phyloP scores from a whole-genome alignment of 2,113 vertebrate species.

The Mobula birostris region DNA sequence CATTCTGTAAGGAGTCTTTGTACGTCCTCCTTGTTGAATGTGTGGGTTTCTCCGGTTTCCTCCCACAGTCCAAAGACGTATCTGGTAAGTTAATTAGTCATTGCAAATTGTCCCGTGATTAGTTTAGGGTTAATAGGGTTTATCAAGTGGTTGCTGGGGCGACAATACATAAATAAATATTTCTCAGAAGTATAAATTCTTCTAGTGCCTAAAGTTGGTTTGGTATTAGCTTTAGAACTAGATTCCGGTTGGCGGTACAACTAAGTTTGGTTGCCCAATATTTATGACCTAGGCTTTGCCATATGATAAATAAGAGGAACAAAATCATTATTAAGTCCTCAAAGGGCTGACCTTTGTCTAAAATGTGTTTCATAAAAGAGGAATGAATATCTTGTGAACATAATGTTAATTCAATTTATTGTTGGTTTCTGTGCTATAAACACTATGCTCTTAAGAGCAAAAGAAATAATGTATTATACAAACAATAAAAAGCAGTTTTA shows the following conservation, averaged over 20 bases:
- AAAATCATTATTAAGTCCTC: neutral
- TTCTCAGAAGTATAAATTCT: neutral
- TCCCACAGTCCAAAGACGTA: no score
- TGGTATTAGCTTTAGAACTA: neutral
- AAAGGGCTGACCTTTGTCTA: neutral
- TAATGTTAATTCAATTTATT: neutral
- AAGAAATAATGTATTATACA: neutral
- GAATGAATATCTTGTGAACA: neutral
- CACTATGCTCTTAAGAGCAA: neutral
- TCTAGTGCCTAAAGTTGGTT: neutral
- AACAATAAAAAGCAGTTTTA: neutral
- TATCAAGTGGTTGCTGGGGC: no score
- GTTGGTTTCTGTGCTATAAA: neutral
- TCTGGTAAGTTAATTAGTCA: no score
- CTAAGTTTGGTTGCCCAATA: neutral
- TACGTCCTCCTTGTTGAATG: no score
- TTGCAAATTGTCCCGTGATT: no score
- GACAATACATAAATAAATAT: no score
- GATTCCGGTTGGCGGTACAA: neutral
- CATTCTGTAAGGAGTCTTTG: no score
- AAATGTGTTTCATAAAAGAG: neutral
- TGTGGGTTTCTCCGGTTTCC: no score
- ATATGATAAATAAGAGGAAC: neutral
- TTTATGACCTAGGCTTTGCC: neutral
- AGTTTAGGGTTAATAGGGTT: no score